Conservation (phyloP, 2,797 vertebrate genomes). For the Urosaurus nigricauda region DNA sequence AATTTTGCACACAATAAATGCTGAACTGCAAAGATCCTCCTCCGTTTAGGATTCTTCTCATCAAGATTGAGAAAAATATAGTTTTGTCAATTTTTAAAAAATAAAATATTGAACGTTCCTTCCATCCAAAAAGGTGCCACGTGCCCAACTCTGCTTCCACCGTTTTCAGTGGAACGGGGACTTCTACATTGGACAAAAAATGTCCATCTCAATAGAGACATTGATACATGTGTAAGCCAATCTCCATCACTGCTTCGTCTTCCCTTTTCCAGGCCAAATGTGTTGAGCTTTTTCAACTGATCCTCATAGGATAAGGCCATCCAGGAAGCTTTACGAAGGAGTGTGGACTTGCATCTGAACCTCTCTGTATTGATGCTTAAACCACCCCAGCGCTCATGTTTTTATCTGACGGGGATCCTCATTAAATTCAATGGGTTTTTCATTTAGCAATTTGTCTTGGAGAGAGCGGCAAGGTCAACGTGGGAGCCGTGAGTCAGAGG, state of each 20-base stretch:
- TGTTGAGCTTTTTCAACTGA: neutral
- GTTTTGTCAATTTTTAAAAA: too few species aligned
- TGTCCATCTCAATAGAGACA: too few species aligned
- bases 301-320: neutral
- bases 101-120: too few species aligned
- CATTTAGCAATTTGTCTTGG: neutral
- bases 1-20: too few species aligned
- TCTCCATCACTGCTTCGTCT: neutral
- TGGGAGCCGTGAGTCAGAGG: neutral
- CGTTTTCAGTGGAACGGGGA: too few species aligned
- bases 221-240: too few species aligned
- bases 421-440: neutral
- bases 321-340: neutral
- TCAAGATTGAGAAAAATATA: too few species aligned
- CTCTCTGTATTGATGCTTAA: neutral
- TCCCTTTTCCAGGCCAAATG: neutral
- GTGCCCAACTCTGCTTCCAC: too few species aligned
- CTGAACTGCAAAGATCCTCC: too few species aligned
- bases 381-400: neutral
- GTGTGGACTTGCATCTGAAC: neutral
- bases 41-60: too few species aligned
- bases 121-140: too few species aligned
- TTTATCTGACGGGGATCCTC: neutral
- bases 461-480: neutral
- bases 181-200: too few species aligned